Conservation (phyloP, 2,113 vertebrate genomes). For the Poicephalus meyeri region DNA sequence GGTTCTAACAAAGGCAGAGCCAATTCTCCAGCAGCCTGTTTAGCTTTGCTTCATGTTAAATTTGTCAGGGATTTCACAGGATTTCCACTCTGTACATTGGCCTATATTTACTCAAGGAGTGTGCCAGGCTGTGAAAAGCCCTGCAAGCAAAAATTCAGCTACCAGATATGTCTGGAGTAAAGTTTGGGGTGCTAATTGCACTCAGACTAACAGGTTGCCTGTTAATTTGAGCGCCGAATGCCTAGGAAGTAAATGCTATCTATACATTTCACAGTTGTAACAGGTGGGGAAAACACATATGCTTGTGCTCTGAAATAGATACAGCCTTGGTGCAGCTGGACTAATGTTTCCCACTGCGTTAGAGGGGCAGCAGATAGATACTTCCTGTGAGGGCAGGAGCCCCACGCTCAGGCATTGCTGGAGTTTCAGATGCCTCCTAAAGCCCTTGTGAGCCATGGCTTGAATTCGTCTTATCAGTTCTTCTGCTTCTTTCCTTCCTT, state of each 20-base stretch:
- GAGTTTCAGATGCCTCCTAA: neutral
- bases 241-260: constrained; percentile 21
- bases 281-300: constrained; percentile 13
- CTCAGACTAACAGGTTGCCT: constrained; percentile 41
- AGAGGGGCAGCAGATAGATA: neutral
- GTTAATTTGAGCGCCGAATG: constrained; percentile 22
- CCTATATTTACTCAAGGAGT: neutral
- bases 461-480: neutral
- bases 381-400: neutral
- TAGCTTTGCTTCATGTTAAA: neutral
- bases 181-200: constrained; percentile 44
- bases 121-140: neutral
- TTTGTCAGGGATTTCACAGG: neutral
- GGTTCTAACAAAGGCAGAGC: neutral
- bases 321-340: neutral
- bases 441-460: neutral
- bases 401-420: neutral
- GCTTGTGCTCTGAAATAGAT: constrained; percentile 8
- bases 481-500: neutral
- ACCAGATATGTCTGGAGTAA: neutral
- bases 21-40: neutral
- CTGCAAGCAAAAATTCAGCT: neutral
- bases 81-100: neutral
- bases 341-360: rapidly evolving
- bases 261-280: constrained; percentile 48